Percentiles rank a stretch among this genome's conserved stretches.
These are phyloP conservation scores for Brienomyrus longianalis DNA, from an alignment of 2,113 vertebrate genomes.

Conservation along the genomic window DNA sequence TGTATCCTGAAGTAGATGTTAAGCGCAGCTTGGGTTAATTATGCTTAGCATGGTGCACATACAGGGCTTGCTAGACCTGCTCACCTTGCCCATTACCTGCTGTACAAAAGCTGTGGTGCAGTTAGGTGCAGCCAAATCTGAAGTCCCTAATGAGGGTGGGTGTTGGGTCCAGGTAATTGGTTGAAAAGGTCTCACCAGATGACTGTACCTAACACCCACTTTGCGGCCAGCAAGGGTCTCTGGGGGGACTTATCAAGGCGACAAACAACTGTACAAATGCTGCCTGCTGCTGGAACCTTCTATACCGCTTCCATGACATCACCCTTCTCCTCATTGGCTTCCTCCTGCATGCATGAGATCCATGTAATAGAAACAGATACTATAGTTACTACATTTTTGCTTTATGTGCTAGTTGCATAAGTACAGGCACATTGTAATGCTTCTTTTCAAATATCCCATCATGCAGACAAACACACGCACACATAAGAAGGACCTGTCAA, in stretches of 20 bases:
- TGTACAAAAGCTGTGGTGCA: background rate
- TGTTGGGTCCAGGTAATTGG: slow-evolving; percentile 4
- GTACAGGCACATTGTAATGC: background rate
- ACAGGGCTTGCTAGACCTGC: background rate
- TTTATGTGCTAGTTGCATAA: background rate
- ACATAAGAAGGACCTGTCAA: background rate
- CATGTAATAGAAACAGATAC: background rate
- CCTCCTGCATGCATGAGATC: background rate
- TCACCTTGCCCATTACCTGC: background rate
- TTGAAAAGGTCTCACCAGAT: background rate
- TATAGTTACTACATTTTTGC: background rate
- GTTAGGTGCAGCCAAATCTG: background rate
- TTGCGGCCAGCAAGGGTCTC: background rate
- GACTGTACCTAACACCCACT: slow-evolving; percentile 12
- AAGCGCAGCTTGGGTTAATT: background rate
- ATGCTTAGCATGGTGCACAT: background rate
- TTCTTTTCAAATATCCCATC: background rate
- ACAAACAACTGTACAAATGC: slow-evolving; percentile 4
- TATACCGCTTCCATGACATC: background rate
- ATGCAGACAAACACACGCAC: background rate
- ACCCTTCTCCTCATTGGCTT: background rate
- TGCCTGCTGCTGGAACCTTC: background rate
- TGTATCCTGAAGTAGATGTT: background rate
- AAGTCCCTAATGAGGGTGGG: background rate
- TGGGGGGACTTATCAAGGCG: slow-evolving; percentile 13